A percentile compares a stretch with the other conserved stretches of the same genome.
These are phyloP conservation scores for Psittacara wagleri DNA, from an alignment of 2,113 vertebrate species.

Conservation along the genomic window DNA sequence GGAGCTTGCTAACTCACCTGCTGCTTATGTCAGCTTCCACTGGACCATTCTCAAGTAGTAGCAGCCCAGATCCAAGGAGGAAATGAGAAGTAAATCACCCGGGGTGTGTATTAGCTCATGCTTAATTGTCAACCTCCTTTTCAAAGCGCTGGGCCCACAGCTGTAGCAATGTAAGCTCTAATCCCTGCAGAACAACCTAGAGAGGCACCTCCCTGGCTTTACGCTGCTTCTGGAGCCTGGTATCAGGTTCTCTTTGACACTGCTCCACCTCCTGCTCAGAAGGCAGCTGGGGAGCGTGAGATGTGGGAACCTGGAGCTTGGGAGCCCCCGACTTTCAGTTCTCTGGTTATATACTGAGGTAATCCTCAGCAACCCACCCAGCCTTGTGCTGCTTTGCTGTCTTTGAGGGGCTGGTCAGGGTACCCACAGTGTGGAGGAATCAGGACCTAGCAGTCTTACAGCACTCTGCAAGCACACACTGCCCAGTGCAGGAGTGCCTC, in stretches of 20 bases:
- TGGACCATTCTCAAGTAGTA: conserved; percentile 56
- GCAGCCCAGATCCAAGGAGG: not conserved
- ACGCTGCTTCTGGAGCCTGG: not conserved
- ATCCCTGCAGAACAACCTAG: not conserved
- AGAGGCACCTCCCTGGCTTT: not conserved
- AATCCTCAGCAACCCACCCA: not conserved
- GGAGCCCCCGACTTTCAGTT: not conserved
- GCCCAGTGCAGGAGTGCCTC: not conserved
- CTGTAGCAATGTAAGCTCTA: not conserved
- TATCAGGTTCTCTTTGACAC: no score
- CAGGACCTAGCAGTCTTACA: not conserved
- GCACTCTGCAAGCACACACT: not conserved
- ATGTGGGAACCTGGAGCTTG: not conserved
- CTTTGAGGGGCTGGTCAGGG: fast-evolving
- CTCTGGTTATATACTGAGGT: not conserved
- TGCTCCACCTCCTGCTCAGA: not conserved
- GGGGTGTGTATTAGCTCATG: fast-evolving
- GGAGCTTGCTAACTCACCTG: conserved; percentile 67
- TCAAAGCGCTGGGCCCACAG: not conserved
- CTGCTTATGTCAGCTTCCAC: conserved; percentile 64
- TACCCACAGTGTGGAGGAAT: fast-evolving
- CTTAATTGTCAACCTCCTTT: not conserved
- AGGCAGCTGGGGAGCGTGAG: not conserved
- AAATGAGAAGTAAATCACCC: not conserved
- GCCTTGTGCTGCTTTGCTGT: not conserved